These are phyloP conservation scores for Phoenicopterus ruber DNA, from an alignment of 2,113 vertebrate species.

Conservation along the genomic window DNA sequence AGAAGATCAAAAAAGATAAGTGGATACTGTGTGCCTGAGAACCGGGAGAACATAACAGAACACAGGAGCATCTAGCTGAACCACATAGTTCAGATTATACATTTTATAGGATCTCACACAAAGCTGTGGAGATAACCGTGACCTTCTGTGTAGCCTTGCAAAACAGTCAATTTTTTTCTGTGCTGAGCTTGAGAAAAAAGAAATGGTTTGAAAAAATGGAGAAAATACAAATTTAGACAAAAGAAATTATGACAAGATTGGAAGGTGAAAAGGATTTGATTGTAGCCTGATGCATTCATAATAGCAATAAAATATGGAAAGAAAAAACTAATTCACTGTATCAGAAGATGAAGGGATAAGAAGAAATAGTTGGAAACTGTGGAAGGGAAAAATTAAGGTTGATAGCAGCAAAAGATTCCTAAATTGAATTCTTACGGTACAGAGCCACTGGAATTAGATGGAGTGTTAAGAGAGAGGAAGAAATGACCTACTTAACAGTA, in stretches of 20 bases:
- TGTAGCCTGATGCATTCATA: neutral
- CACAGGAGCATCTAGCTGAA: neutral
- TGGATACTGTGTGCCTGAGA: neutral
- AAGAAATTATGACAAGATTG: neutral
- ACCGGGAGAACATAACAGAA: neutral
- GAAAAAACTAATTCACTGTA: neutral
- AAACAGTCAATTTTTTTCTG: neutral
- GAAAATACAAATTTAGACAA: neutral
- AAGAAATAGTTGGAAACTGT: neutral
- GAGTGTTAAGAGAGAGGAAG: neutral
- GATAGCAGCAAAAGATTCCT: neutral
- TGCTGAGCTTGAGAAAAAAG: neutral
- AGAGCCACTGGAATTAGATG: neutral
- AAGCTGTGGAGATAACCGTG: neutral
- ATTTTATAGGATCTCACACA: neutral
- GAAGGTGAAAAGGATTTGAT: neutral
- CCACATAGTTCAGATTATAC: neutral
- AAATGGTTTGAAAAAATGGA: neutral
- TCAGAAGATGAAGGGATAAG: constrained; percentile 9
- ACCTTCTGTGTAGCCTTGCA: neutral
- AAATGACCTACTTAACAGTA: neutral
- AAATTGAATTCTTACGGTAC: neutral
- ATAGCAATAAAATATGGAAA: neutral
- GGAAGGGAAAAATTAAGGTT: neutral
- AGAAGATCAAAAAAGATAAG: neutral